Evolutionary conservation across 2,797 vertebrate species (phyloP), one percentile per base, ranked within the genome.

Genomic region (Anisognathus igniventris): DNA sequence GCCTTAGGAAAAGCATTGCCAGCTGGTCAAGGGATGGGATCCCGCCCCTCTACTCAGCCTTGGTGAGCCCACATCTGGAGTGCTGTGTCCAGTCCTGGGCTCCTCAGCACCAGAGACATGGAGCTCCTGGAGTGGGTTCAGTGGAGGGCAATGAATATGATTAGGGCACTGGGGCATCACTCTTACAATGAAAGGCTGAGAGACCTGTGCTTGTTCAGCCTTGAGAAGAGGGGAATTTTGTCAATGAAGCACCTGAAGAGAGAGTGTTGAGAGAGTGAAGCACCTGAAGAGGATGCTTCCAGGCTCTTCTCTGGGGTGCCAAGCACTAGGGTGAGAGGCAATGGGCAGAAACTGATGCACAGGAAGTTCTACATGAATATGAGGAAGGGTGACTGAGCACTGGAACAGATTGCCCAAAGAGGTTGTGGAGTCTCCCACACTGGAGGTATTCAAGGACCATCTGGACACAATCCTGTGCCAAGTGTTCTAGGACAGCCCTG

Each of bases 21-120:
- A 68, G 35, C 11, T 12, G 27, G 23, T 30, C 0, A 1, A 37
- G 31, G 31, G 6, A 56, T 0, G 2, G 21, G 22, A 68, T 68
- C 14, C 16, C 42, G 28, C 6, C 20, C 35, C n/a, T 56, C 42
- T n/a, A 5, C 35, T 67, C 35, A 56, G 35, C 13, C 23, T 42
- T 56, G 57, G 22, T 31, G 35, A 61, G 35, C 27, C 14, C 20
- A 1, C 22, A 47, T 12, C 27, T 25, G 35, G 27, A 50, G 14
- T 3, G 9, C n/a, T 64, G 37, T 12, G 4, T 33, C 28, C n/a
- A 56, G 23, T 33, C 12, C 44, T 76, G 57, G n/a, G 50, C 5
- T 70, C 37, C 37, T 64, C 44, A 70, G 50, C 21, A 75, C 28
- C 10, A 50, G 24, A 42, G 44, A 44, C 28, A 33, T 9, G 45